Evolutionary conservation across 2,113 vertebrate genomes (phyloP).

Genomic region (Ciconia maguari): DNA sequence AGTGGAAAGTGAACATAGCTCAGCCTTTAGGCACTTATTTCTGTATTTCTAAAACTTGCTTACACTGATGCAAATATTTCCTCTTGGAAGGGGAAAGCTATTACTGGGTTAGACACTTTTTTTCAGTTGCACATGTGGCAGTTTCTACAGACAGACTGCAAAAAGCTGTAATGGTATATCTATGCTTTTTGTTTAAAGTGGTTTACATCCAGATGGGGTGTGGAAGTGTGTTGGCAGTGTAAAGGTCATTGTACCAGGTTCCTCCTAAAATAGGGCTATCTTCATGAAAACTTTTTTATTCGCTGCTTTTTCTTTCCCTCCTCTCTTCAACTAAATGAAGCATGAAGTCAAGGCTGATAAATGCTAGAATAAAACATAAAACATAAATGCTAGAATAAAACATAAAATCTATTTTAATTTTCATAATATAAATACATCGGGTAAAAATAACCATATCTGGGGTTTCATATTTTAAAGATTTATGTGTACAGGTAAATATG

Average conservation of each 20-base stretch:
- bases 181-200: not conserved
- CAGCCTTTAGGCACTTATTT: not conserved
- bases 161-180: not conserved
- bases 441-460: not conserved
- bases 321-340: not conserved
- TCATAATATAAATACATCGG: not conserved
- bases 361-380: not conserved
- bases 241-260: not conserved
- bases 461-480: not conserved
- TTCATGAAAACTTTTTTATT: not conserved
- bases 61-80: not conserved
- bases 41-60: not conserved
- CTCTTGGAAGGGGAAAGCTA: slow-evolving; percentile 24
- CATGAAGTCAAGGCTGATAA: not conserved
- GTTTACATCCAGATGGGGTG: not conserved
- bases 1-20: not conserved
- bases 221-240: not conserved
- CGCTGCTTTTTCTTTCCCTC: not conserved
- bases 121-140: slow-evolving; percentile 30
- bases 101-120: not conserved
- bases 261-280: not conserved
- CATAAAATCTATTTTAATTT: not conserved
- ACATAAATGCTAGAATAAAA: not conserved
- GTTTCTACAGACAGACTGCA: not conserved
- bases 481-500: not conserved